Percentiles rank a stretch among this genome's conserved stretches.
These are phyloP conservation scores for Pyrocoelia pectoralis DNA, from an alignment of 2,888 invertebrate species.

Conservation along the genomic window DNA sequence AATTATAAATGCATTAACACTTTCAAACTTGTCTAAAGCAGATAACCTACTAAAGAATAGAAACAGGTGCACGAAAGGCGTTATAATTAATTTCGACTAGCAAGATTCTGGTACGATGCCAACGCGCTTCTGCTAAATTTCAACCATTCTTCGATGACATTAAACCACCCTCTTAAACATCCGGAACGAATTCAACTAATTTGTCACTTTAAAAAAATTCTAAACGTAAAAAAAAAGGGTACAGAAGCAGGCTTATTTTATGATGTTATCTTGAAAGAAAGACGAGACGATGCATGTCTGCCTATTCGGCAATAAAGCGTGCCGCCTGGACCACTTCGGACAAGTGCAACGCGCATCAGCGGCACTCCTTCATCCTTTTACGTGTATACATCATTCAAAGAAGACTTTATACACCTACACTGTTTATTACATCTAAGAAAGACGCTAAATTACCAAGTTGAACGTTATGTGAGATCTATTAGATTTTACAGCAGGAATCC, in stretches of 20 bases:
- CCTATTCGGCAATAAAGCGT: not conserved
- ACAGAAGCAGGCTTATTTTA: not conserved
- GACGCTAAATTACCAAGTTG: too few species aligned
- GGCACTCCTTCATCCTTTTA: not conserved
- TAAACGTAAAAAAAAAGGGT: not conserved
- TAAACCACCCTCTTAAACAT: not conserved
- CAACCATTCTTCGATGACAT: not conserved
- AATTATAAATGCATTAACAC: conserved; percentile 1
- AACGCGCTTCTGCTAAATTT: not conserved
- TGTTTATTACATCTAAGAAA: too few species aligned
- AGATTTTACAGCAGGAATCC: conserved; percentile 1
- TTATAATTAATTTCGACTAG: not conserved
- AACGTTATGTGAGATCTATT: not conserved
- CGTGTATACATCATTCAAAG: too few species aligned
- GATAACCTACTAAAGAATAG: too few species aligned
- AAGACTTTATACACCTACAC: too few species aligned
- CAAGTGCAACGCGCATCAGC: not conserved
- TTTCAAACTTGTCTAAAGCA: not conserved
- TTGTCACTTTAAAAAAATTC: not conserved
- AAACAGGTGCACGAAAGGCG: not conserved
- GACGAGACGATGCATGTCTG: not conserved
- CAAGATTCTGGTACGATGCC: not conserved
- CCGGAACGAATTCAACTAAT: not conserved
- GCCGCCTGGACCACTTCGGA: too few species aligned
- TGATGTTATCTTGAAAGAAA: not conserved